A percentile compares a stretch with the other conserved stretches of the same genome.
phyloP scores from a whole-genome alignment of 2,797 vertebrate species.

The Buceros bicornis region DNA sequence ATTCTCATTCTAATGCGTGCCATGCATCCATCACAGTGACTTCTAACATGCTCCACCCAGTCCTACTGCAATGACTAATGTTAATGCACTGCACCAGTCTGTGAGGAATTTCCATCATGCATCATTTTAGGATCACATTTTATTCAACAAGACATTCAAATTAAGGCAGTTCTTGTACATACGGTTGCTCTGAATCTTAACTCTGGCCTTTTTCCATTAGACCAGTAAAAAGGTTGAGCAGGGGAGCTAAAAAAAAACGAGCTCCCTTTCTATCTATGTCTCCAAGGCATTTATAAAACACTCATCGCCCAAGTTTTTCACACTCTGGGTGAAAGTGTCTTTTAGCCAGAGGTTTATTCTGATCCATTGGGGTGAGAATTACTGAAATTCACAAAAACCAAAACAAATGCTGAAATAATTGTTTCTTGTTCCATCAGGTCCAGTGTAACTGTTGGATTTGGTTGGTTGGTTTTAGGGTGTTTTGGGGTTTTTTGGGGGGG shows the following conservation, averaged over 20 bases:
- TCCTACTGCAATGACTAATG: constrained; percentile 51
- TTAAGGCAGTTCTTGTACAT: constrained; percentile 4
- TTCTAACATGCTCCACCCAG: neutral
- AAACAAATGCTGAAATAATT: neutral
- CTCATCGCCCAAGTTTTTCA: neutral
- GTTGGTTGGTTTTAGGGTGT: neutral
- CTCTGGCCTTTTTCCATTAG: neutral
- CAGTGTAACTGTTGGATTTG: neutral
- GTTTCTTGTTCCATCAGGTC: neutral
- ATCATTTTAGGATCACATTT: constrained; percentile 43
- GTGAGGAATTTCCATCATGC: constrained; percentile 49
- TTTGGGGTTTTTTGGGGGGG: no score
- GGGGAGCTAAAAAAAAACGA: neutral
- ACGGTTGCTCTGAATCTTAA: constrained; percentile 19
- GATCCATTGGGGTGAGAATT: neutral
- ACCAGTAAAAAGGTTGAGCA: neutral
- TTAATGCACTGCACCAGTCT: constrained; percentile 38
- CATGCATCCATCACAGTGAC: neutral
- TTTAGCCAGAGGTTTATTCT: neutral
- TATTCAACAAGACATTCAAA: neutral
- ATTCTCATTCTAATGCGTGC: neutral
- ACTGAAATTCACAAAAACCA: neutral
- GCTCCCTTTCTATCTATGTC: neutral
- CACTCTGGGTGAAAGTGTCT: neutral
- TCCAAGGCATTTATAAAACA: neutral